These are phyloP conservation scores for Apis mellifera DNA, from an alignment of 1,140 invertebrate genomes.

Conservation along the genomic window Amel_HAv3.1 CM009931.2:19479501-19480000, in stretches of 20 bases:
- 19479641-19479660: not conserved
- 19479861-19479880: conserved; percentile 15
- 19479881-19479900: too few species aligned
- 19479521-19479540: conserved; percentile 25
- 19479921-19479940: too few species aligned
- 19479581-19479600: conserved; percentile 48
- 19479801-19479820: conserved; percentile 57
- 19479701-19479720: conserved; percentile 62
- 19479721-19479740: conserved; percentile 35
- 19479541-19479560: not conserved
- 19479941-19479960: too few species aligned
- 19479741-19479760: conserved; percentile 59
- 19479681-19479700: conserved; percentile 31
- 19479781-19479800: conserved; percentile 36
- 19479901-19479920: too few species aligned
- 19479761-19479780: not conserved
- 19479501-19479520: conserved; percentile 59
- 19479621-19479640: conserved; percentile 57
- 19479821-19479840: conserved; percentile 41
- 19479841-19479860: conserved; percentile 29
- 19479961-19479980: too few species aligned
- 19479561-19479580: conserved; percentile 5
- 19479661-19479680: not conserved
- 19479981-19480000: too few species aligned
- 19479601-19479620: conserved; percentile 63